Evolutionary conservation across 1,140 invertebrate species (phyloP), one percentile per base, ranked within the genome.

Genomic region (Hyposmocoma kahamanoa): DNA sequence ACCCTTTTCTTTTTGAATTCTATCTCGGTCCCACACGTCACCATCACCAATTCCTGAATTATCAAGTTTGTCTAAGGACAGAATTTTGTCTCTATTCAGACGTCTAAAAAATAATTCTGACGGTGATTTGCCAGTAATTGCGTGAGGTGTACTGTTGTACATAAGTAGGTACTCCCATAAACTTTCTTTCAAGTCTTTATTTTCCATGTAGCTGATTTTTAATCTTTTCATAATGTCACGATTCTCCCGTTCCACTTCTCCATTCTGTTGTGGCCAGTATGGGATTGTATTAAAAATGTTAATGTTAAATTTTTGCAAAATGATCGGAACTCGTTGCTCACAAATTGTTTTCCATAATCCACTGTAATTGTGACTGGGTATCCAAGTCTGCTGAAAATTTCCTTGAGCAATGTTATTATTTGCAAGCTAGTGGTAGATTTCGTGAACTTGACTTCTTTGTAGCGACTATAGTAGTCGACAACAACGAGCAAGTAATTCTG

Each of bases 191-290:
- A 50, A 59, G 46, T 72, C 49, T 30, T 22, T 22, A 21, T 55
- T 56, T 17, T 47, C 28, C 0, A 24, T 9, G 13, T 65, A 48
- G 22, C 50, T 48, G 34, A 65, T 62, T 6, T 30, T 47, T 24
- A 65, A 24, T 1, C 54, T 32, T 38, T 68, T 72, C 19, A 63
- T 18, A 30, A 72, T 52, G 10, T 56, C 55, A 19, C 53, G 47
- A 46, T 72, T 72, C 41, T 63, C 49, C 17, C 65, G 43, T 50
- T 74, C 69, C 0, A 68, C 67, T 46, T 68, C 52, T 17, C 69
- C 68, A 56, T 74, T 73, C 17, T 42, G 45, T 45, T 64, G 58
- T 0, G 67, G 63, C 59, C 66, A 67, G 48, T 60, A 65, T 0
- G 60, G 57, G 2, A 51, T 30, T 8, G 58, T 60, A 26, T 66